Conservation (phyloP, 2,797 vertebrate genomes). For the Xerus rutilus region DNA sequence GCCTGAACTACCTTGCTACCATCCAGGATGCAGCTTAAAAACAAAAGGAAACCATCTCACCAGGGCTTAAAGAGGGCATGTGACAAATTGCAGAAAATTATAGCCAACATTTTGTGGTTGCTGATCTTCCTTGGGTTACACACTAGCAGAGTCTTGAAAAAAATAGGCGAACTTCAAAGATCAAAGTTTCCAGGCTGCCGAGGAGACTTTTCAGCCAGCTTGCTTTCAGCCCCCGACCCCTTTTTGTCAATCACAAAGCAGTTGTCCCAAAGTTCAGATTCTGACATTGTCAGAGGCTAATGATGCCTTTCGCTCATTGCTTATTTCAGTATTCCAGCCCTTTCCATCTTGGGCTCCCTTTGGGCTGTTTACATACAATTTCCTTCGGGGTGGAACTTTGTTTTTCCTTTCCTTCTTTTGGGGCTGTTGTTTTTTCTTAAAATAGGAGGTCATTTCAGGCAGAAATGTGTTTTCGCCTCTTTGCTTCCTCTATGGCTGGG, state of each 20-base stretch:
- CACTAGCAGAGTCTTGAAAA: slow-evolving; percentile 58
- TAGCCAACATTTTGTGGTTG: slow-evolving; percentile 76
- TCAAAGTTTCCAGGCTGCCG: slow-evolving; percentile 67
- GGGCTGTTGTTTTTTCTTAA: slow-evolving; percentile 84
- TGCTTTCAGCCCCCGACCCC: slow-evolving; percentile 47
- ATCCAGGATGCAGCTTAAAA: slow-evolving; percentile 16
- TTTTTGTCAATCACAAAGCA: slow-evolving; percentile 72
- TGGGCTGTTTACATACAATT: slow-evolving; percentile 82
- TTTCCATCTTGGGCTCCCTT: slow-evolving; percentile 52
- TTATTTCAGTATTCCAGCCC: slow-evolving; percentile 51
- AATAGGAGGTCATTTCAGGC: slow-evolving; percentile 86
- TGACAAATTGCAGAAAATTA: slow-evolving; percentile 84
- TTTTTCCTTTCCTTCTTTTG: slow-evolving; percentile 83
- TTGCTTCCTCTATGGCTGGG: slow-evolving; percentile 74
- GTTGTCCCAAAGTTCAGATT: slow-evolving; percentile 41
- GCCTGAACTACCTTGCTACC: slow-evolving; percentile 64
- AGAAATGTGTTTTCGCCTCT: slow-evolving; percentile 80
- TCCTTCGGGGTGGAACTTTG: slow-evolving; percentile 84
- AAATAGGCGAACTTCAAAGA: slow-evolving; percentile 73
- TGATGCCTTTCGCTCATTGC: not conserved
- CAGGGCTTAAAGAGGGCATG: slow-evolving; percentile 78
- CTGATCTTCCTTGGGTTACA: slow-evolving; percentile 74
- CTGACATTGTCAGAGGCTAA: slow-evolving; percentile 66
- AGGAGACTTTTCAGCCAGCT: slow-evolving; percentile 53
- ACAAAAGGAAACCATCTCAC: slow-evolving; percentile 75